Conservation (phyloP, 92 coral and sea anemone species). For the Metridium senile region DNA sequence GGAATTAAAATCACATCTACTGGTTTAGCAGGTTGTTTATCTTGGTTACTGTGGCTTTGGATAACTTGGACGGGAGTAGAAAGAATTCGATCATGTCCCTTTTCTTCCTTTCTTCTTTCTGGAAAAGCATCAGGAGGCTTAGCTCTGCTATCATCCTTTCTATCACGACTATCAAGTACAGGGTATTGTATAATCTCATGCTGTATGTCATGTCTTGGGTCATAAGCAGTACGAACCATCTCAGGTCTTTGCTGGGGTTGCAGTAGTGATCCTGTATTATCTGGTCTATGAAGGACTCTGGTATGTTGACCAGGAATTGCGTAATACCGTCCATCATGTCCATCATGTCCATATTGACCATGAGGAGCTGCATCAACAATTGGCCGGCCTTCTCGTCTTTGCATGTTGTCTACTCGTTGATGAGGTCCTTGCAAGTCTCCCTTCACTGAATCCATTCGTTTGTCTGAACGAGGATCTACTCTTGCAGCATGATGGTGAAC, state of each 20-base stretch:
- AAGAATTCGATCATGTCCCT: neutral
- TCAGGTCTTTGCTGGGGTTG: conserved; percentile 22
- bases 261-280: neutral
- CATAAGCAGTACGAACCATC: conserved; percentile 17
- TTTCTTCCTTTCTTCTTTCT: neutral
- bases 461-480: neutral
- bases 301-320: conserved; percentile 19
- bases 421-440: conserved; percentile 11
- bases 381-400: conserved; percentile 13
- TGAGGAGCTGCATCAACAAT: neutral
- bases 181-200: conserved; percentile 12
- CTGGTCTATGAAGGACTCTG: conserved; percentile 19
- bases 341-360: conserved; percentile 9
- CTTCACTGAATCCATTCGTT: conserved; percentile 8
- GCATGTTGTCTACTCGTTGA: neutral
- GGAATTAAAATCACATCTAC: conserved; percentile 5
- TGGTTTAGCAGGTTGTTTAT: conserved; percentile 2
- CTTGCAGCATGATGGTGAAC: conserved; percentile 25
- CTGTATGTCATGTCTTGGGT: conserved; percentile 25
- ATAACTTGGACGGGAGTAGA: conserved; percentile 2
- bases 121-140: neutral
- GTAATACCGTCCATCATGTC: conserved; percentile 16
- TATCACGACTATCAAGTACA: neutral
- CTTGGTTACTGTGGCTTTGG: conserved; percentile 1
- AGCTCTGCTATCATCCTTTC: conserved; percentile 9